Conservation (phyloP, 2,113 vertebrate species). For the Synchiropus splendidus region DNA sequence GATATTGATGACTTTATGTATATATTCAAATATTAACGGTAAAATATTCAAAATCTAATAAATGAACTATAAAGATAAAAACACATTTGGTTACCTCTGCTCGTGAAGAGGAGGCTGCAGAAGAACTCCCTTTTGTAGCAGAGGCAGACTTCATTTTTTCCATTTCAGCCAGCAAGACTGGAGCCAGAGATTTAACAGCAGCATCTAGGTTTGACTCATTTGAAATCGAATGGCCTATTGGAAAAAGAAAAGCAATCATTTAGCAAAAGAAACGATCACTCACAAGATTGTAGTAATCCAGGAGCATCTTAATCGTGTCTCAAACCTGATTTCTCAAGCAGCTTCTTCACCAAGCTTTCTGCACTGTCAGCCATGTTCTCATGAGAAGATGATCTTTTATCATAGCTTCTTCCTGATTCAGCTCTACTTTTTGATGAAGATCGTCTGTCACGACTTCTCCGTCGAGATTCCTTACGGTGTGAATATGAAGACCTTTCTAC, state of each 20-base stretch:
- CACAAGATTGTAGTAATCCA: not conserved
- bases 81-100: constrained; percentile 1
- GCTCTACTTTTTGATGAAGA: not conserved
- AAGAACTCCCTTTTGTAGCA: constrained; percentile 2
- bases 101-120: not conserved
- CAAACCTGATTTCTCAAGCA: constrained; percentile 43
- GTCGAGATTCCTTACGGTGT: too few relatives aligned
- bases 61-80: too few relatives aligned
- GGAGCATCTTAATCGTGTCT: not conserved
- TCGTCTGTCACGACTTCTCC: not conserved
- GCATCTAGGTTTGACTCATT: constrained; percentile 26
- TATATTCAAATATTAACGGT: too few relatives aligned
- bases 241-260: not conserved
- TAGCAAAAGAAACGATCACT: not conserved
- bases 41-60: too few relatives aligned
- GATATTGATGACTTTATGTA: too few relatives aligned
- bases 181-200: constrained; percentile 47
- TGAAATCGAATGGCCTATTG: constrained; percentile 38
- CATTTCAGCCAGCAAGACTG: constrained; percentile 46
- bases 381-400: not conserved
- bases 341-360: constrained; percentile 29
- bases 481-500: too few relatives aligned
- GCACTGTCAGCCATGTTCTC: not conserved
- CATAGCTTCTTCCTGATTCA: not conserved
- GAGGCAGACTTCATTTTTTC: constrained; percentile 40